These are phyloP conservation scores for Carabus problematicus DNA, from an alignment of 2,888 invertebrate genomes.

Conservation along the genomic window DNA sequence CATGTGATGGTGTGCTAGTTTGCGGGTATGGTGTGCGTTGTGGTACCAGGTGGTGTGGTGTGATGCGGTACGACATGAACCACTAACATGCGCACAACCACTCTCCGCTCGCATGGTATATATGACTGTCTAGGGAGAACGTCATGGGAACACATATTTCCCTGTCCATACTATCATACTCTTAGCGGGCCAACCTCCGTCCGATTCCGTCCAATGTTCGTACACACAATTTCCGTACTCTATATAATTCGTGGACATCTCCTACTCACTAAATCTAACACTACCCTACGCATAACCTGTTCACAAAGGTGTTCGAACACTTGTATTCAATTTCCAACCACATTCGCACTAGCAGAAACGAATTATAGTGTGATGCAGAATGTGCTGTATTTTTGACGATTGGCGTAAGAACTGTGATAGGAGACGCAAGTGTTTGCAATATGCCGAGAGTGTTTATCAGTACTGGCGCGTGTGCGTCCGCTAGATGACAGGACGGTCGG, in stretches of 20 bases:
- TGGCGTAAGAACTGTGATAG: too few species aligned
- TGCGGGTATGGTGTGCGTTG: neutral
- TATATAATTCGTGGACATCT: too few species aligned
- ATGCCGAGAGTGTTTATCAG: slow-evolving; percentile 1
- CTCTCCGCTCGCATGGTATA: slow-evolving; percentile 44
- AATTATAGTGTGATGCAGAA: too few species aligned
- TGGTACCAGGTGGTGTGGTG: too few species aligned
- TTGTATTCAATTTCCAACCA: too few species aligned
- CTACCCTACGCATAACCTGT: too few species aligned
- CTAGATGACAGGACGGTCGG: slow-evolving; percentile 5
- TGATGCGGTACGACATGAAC: neutral
- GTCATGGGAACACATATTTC: slow-evolving; percentile 57
- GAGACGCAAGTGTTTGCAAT: neutral
- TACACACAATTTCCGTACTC: too few species aligned
- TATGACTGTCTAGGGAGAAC: slow-evolving; percentile 54
- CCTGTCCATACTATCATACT: slow-evolving; percentile 54
- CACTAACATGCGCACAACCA: slow-evolving; percentile 6
- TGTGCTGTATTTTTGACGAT: too few species aligned
- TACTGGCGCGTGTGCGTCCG: neutral
- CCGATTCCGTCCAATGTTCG: neutral
- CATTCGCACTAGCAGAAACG: too few species aligned
- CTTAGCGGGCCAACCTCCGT: slow-evolving; percentile 44
- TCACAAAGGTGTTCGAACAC: too few species aligned
- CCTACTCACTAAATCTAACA: neutral
- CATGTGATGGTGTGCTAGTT: too few species aligned